These are phyloP conservation scores for Zosterops japonicus DNA, from an alignment of 2,113 vertebrate species.

Conservation along the genomic window DNA sequence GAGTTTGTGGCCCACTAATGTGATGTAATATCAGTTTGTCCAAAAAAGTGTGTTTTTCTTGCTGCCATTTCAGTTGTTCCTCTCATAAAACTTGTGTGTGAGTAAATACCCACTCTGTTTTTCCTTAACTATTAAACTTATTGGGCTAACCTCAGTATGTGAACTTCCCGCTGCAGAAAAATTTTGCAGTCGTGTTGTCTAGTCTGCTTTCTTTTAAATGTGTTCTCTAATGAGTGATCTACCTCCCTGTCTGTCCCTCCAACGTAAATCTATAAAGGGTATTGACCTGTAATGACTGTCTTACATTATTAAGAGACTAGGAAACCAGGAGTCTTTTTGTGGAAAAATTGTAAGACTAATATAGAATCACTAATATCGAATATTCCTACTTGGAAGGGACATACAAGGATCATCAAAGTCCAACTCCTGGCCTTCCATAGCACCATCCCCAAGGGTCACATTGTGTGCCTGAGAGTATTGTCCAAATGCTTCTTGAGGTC, in stretches of 20 bases:
- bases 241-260: neutral
- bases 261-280: neutral
- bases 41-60: conserved; percentile 22
- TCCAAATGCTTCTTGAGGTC: neutral
- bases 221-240: neutral
- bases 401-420: neutral
- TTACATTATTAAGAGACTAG: neutral
- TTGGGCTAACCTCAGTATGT: neutral
- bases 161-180: conserved; percentile 11
- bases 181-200: neutral
- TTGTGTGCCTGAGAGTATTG: accelerated
- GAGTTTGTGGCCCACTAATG: conserved; percentile 47
- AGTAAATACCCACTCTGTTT: conserved; percentile 37
- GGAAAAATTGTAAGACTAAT: neutral
- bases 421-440: neutral
- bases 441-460: neutral
- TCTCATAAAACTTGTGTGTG: conserved; percentile 31
- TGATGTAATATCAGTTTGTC: conserved; percentile 44
- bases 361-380: neutral
- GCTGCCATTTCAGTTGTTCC: conserved; percentile 20
- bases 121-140: conserved; percentile 27
- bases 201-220: conserved; percentile 11
- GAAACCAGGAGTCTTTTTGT: neutral
- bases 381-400: neutral
- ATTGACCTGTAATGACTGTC: neutral